phyloP scores from a whole-genome alignment of 2,797 vertebrate species.

The Phaenicophaeus curvirostris region DNA sequence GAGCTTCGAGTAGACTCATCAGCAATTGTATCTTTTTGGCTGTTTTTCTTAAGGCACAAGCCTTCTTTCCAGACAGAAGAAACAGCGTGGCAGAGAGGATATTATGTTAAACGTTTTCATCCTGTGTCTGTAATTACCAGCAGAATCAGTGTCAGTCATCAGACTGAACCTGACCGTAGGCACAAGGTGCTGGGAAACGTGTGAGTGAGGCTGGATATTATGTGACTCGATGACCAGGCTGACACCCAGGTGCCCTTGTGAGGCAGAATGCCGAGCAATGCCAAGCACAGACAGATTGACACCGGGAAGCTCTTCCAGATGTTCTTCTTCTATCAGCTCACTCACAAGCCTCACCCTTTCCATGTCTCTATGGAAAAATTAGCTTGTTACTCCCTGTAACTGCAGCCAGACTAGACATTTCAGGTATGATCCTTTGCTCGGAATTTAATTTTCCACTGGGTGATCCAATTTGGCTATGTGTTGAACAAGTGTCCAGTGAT shows the following conservation, averaged over 20 bases:
- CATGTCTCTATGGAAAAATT: neutral
- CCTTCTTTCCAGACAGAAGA: neutral
- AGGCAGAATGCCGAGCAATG: neutral
- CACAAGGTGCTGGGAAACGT: neutral
- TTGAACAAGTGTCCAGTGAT: neutral
- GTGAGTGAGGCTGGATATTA: neutral
- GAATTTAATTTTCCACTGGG: neutral
- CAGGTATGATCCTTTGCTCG: neutral
- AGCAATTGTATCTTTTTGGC: neutral
- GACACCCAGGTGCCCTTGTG: neutral
- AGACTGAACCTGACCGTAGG: neutral
- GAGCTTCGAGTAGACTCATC: neutral
- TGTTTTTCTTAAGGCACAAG: neutral
- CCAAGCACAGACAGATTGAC: neutral
- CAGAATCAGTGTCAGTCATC: neutral
- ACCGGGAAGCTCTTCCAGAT: neutral
- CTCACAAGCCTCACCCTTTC: neutral
- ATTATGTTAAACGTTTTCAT: neutral
- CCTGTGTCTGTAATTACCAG: neutral
- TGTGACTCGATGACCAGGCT: neutral
- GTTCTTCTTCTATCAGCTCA: neutral
- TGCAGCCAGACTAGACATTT: neutral
- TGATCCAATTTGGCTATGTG: neutral
- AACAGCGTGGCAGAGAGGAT: neutral
- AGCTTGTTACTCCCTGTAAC: neutral